Conservation (phyloP, 2,113 vertebrate species). For the Sitta europaea region DNA sequence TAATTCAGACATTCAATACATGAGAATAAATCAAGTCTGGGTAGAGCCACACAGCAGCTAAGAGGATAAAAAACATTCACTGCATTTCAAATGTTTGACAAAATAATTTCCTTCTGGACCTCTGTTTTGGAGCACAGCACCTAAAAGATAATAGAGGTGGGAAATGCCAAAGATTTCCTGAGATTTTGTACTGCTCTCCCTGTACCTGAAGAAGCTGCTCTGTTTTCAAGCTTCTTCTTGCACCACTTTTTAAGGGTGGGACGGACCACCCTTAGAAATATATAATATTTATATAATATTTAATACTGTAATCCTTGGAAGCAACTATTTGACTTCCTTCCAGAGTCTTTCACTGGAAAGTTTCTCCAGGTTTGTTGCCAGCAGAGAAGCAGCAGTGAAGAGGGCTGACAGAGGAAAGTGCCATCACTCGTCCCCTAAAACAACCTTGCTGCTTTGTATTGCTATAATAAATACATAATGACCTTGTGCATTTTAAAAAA, state of each 20-base stretch:
- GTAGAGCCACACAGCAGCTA: neutral
- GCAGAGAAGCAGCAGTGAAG: neutral
- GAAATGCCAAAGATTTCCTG: neutral
- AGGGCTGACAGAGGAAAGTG: neutral
- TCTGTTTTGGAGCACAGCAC: neutral
- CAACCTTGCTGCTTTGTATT: accelerated
- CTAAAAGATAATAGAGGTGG: neutral
- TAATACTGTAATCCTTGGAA: neutral
- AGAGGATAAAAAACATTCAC: neutral
- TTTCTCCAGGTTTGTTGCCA: neutral
- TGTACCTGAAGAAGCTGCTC: neutral
- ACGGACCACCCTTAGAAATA: no score
- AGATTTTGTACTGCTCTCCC: neutral
- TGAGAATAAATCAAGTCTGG: neutral
- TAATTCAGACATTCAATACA: neutral
- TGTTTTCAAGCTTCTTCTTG: neutral
- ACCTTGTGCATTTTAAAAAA: neutral
- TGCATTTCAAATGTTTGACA: neutral
- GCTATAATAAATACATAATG: neutral
- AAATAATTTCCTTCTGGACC: neutral
- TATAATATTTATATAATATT: neutral
- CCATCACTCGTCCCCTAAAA: neutral
- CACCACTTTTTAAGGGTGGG: neutral
- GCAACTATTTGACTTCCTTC: neutral
- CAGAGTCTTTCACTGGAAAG: neutral